phyloP scores from a whole-genome alignment of 2,113 vertebrate genomes.

The Puffinus mauretanicus region DNA sequence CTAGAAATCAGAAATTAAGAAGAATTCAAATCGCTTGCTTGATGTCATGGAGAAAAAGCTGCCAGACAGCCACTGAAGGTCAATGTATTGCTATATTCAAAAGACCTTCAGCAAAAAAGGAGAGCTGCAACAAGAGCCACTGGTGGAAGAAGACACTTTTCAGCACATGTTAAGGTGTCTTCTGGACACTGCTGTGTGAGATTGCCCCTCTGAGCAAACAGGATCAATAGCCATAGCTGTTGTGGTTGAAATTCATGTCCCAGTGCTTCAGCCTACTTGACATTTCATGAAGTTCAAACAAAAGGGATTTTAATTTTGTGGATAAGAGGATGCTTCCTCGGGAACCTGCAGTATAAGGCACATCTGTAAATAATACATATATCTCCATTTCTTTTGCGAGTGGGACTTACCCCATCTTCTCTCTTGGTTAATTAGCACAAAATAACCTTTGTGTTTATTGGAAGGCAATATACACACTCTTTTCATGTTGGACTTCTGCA shows the following conservation, averaged over 20 bases:
- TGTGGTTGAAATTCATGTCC: neutral
- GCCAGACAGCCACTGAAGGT: neutral
- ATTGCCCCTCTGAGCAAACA: neutral
- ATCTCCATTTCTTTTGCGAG: neutral
- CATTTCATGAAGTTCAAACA: neutral
- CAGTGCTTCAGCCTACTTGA: neutral
- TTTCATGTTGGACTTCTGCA: neutral
- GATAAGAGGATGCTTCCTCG: neutral
- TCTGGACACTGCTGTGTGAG: neutral
- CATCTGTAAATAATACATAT: neutral
- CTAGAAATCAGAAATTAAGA: neutral
- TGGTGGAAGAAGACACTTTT: neutral
- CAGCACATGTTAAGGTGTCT: neutral
- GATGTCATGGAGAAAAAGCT: neutral
- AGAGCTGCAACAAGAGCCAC: neutral
- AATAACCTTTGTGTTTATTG: neutral
- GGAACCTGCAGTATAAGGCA: neutral
- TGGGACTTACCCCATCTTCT: neutral
- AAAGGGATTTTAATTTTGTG: neutral
- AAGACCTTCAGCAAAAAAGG: neutral
- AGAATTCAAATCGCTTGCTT: neutral
- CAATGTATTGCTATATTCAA: neutral
- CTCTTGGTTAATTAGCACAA: neutral
- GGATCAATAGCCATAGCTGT: neutral
- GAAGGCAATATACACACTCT: neutral